Percentiles rank a stretch among this genome's conserved stretches.
Evolutionary conservation across 2,888 invertebrate species (phyloP).

Genomic region (Campoplex nolae): DNA sequence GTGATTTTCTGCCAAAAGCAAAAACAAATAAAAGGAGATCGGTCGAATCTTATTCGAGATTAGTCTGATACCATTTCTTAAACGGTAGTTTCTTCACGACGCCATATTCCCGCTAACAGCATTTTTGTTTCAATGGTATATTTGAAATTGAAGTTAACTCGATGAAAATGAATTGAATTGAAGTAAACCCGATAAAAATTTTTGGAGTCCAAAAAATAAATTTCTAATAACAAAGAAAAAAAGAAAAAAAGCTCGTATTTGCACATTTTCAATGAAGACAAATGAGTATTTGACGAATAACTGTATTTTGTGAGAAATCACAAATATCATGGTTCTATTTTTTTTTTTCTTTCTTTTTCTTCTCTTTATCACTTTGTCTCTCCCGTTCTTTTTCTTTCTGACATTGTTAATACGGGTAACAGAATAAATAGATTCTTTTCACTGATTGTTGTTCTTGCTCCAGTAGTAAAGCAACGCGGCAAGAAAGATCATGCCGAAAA

Average conservation of each 20-base stretch:
- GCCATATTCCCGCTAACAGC: too few species aligned
- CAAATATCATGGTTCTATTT: constrained; percentile 14
- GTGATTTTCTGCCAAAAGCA: too few species aligned
- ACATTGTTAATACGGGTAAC: constrained; percentile 20
- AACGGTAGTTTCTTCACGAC: too few species aligned
- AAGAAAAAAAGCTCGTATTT: constrained; percentile 44
- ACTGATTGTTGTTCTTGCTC: constrained; percentile 76
- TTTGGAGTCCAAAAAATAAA: background rate
- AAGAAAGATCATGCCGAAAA: constrained; percentile 80
- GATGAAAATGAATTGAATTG: too few species aligned
- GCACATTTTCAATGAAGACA: constrained; percentile 43
- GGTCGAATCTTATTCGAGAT: too few species aligned
- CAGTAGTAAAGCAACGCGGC: constrained; percentile 78
- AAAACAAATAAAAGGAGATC: too few species aligned
- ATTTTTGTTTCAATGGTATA: too few species aligned
- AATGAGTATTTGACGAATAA: constrained; percentile 46
- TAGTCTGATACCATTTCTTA: too few species aligned
- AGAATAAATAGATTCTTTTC: constrained; percentile 33
- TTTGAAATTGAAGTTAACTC: too few species aligned
- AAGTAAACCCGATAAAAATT: background rate
- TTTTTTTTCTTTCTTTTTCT: background rate
- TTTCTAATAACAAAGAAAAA: constrained; percentile 1
- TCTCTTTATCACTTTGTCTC: background rate
- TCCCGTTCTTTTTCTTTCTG: constrained; percentile 1
- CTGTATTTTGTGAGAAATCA: constrained; percentile 46